Conservation (phyloP, 2,113 vertebrate genomes). For the Conger conger region DNA sequence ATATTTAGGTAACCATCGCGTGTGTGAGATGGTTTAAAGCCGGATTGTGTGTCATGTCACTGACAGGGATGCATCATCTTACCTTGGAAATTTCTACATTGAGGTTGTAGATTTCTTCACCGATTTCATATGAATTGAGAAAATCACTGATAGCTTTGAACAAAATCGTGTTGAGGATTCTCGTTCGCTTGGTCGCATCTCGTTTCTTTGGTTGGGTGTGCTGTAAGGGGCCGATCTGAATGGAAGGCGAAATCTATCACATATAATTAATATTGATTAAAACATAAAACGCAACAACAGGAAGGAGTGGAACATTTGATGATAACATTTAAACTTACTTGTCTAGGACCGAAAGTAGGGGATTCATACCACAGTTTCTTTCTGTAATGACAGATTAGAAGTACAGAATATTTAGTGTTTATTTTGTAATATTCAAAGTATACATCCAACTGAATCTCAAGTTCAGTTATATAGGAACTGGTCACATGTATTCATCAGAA, state of each 20-base stretch:
- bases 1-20: not conserved
- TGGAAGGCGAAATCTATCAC: constrained; percentile 42
- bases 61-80: constrained; percentile 17
- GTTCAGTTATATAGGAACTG: too few species aligned
- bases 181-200: constrained; percentile 61
- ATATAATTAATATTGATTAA: not conserved
- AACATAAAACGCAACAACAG: not conserved
- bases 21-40: not conserved
- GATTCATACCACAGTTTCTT: constrained; percentile 81
- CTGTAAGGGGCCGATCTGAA: constrained; percentile 39
- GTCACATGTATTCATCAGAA: too few species aligned
- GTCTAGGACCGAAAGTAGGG: constrained; percentile 54
- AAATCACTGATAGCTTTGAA: constrained; percentile 70
- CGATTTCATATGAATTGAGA: constrained; percentile 67
- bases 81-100: constrained; percentile 79
- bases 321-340: constrained; percentile 67
- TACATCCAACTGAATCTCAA: not conserved
- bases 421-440: not conserved
- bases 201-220: constrained; percentile 43
- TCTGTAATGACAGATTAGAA: too few species aligned
- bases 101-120: constrained; percentile 68
- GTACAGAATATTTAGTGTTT: not conserved
- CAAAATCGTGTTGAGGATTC: constrained; percentile 66
- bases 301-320: too few species aligned
- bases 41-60: not conserved